These are phyloP conservation scores for Periphyllus acericola DNA, from an alignment of 2,888 invertebrate species.

Conservation along the genomic window DNA sequence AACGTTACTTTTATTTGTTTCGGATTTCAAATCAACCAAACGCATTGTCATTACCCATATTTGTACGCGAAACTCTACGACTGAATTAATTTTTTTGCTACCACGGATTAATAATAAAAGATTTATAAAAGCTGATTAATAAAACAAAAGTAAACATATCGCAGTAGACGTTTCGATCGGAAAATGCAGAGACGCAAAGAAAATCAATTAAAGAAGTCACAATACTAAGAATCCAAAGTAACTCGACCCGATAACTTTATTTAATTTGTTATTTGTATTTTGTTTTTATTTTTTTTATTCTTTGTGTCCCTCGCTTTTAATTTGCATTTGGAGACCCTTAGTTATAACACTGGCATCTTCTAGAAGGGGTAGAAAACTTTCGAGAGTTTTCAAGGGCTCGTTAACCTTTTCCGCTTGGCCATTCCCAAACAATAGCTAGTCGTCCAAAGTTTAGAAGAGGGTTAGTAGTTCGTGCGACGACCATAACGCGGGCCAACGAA, in stretches of 20 bases:
- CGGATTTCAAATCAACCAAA: neutral
- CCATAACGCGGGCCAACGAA: constrained; percentile 14
- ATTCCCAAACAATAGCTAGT: constrained; percentile 52
- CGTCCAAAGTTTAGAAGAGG: constrained; percentile 45
- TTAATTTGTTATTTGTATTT: constrained; percentile 23
- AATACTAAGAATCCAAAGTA: constrained; percentile 5
- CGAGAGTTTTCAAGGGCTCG: constrained; percentile 55
- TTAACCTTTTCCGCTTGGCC: constrained; percentile 51
- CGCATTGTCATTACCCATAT: neutral
- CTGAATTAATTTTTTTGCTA: neutral
- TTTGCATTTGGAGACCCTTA: constrained; percentile 39
- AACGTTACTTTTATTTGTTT: neutral
- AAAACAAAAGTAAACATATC: constrained; percentile 14
- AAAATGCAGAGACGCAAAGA: neutral
- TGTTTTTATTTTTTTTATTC: neutral
- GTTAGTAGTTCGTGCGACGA: neutral
- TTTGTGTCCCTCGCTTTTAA: constrained; percentile 25
- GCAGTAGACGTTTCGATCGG: neutral
- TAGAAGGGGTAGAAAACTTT: constrained; percentile 32
- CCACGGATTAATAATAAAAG: too few species aligned
- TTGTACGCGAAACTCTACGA: neutral
- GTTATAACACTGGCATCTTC: constrained; percentile 42
- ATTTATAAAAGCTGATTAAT: too few species aligned
- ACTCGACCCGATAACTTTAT: neutral
- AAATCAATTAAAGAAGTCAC: constrained; percentile 17